phyloP scores from a whole-genome alignment of 1,140 invertebrate species.

The Epicauta chinensis region DNA sequence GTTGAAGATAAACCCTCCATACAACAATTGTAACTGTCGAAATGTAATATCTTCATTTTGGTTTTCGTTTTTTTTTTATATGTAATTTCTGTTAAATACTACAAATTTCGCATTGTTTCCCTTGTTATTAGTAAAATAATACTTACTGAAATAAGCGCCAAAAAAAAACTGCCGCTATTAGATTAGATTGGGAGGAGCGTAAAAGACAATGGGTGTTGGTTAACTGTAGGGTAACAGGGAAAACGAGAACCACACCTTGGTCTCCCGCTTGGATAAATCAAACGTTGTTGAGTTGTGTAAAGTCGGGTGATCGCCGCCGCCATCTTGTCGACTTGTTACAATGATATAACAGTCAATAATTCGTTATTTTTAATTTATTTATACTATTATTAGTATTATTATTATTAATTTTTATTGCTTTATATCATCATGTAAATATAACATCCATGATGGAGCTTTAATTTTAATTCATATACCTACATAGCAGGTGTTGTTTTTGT shows the following conservation, averaged over 20 bases:
- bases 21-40: no score
- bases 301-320: constrained; percentile 15
- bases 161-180: constrained; percentile 8
- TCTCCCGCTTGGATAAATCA: constrained; percentile 16
- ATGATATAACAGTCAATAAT: constrained; percentile 20
- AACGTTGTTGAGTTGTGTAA: constrained; percentile 12
- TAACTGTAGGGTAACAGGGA: constrained; percentile 25
- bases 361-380: constrained; percentile 20
- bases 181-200: constrained; percentile 28
- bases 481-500: constrained; percentile 33
- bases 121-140: no score
- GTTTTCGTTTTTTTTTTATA: no score
- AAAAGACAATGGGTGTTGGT: constrained; percentile 28
- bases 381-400: neutral
- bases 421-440: constrained; percentile 18
- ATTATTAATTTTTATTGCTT: neutral
- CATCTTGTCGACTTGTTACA: constrained; percentile 27
- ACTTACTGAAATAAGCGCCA: no score
- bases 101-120: no score
- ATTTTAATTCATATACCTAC: constrained; percentile 28
- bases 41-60: no score
- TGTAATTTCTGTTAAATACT: no score
- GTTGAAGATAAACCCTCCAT: no score
- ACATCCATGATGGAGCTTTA: constrained; percentile 24
- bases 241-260: constrained; percentile 25